Evolutionary conservation across 2,888 invertebrate species (phyloP).

Genomic region (Amiota minor): DNA sequence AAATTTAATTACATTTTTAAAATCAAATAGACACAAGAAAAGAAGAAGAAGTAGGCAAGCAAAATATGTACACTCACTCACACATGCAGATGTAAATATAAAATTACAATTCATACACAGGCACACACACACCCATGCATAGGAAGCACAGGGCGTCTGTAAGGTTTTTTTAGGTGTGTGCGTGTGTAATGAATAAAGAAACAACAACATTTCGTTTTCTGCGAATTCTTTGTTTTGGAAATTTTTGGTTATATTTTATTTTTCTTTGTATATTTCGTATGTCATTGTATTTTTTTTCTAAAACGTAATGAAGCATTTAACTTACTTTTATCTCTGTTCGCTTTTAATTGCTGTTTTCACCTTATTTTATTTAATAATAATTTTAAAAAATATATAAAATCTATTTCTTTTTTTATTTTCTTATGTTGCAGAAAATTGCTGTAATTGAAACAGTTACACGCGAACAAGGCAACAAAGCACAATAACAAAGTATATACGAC

Average conservation of each 20-base stretch:
- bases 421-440: conserved; percentile 21
- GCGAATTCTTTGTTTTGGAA: conserved; percentile 15
- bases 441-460: conserved; percentile 54
- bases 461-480: conserved; percentile 46
- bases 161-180: neutral
- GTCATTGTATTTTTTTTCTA: neutral
- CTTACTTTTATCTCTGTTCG: neutral
- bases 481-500: conserved; percentile 48
- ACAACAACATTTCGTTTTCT: conserved; percentile 4
- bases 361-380: neutral
- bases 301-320: neutral
- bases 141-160: conserved; percentile 26
- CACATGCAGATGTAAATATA: neutral
- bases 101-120: neutral
- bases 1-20: conserved; percentile 50
- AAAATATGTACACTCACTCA: conserved; percentile 45
- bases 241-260: neutral
- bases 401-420: neutral
- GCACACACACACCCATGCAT: conserved; percentile 37
- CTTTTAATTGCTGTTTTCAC: conserved; percentile 5
- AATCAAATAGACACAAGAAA: conserved; percentile 20
- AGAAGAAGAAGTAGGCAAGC: no score
- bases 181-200: conserved; percentile 14
- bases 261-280: neutral
- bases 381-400: neutral